Percentiles rank a stretch among this genome's conserved stretches.
Evolutionary conservation across 2,888 invertebrate genomes (phyloP).

Genomic region (Tyria jacobaeae): DNA sequence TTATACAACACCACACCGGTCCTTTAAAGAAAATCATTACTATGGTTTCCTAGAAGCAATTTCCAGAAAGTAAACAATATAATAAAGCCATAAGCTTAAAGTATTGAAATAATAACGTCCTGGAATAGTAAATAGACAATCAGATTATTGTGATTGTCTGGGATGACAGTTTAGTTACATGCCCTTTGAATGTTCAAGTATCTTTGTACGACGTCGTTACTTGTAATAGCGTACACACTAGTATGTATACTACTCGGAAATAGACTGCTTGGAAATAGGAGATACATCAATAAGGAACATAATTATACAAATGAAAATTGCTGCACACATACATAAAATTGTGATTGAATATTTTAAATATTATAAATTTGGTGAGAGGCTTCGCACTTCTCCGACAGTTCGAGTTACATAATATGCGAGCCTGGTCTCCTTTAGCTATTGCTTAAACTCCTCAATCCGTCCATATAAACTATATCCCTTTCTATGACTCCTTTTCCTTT

Average conservation of each 20-base stretch:
- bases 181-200: not conserved
- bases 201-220: not conserved
- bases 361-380: too few species aligned
- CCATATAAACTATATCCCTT: too few species aligned
- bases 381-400: too few species aligned
- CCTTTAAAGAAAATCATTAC: not conserved
- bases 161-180: not conserved
- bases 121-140: conserved; percentile 4
- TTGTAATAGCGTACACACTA: too few species aligned
- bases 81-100: not conserved
- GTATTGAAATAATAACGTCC: not conserved
- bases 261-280: not conserved
- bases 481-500: too few species aligned
- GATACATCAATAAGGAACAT: not conserved
- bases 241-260: not conserved
- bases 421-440: too few species aligned
- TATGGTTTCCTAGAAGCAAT: not conserved
- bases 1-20: not conserved
- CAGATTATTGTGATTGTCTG: not conserved
- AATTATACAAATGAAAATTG: not conserved
- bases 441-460: too few species aligned
- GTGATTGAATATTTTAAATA: too few species aligned
- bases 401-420: too few species aligned
- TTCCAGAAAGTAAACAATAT: not conserved
- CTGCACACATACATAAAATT: too few species aligned